Base-by-base conservation (phyloP, 2,888 invertebrate genomes). In the Andrena flavipes region DNA sequence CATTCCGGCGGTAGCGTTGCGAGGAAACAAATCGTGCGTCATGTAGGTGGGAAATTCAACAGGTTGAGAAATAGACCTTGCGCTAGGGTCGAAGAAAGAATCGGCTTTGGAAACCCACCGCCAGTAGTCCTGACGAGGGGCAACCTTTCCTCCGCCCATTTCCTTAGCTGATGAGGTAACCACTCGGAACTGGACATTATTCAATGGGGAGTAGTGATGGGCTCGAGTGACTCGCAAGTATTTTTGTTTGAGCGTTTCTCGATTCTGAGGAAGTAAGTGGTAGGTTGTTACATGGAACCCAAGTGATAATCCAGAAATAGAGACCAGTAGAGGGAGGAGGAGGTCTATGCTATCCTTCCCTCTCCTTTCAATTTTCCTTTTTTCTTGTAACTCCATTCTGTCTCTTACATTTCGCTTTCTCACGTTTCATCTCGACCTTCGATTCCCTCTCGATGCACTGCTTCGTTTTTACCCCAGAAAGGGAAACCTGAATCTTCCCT, bases 41-140 rank as follows among this genome's bases (percentile, higher is more conserved):
- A 75, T 77, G 85, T 84, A 79, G 70, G 77, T 74, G 73, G 76
- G 72, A 77, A 76, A 73, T 80, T 88, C 87, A 88, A 87, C 87
- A 87, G 87, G 87, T 87, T 87, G 87, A 84, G 84, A 77, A 86
- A 87, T 78, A 75, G 72, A 62, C 75, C 69, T 71, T 76, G 72
- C 69, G 64, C 62, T 26, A 8, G 20, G 56, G 56, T 8, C 54
- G 54, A 56, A 26, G 23, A 56, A 23, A 56, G 56, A 23, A 23
- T 20, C 56, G 56, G 13, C 56, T 56, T 20, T 23, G 56, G 10
- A 26, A 56, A 42, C 42, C 42, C 16, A 3, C 42, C 16, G 42
- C 42, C 42, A 16, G 42, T 23, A 23, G 54, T 26, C 56, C 23
- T 56, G 56, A 26, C 56, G 8, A 56, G 56, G 56, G 56, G 23